Evolutionary conservation across 2,113 vertebrate species (phyloP), one percentile per base, ranked within the genome.

Genomic region (Tiliqua scincoides): DNA sequence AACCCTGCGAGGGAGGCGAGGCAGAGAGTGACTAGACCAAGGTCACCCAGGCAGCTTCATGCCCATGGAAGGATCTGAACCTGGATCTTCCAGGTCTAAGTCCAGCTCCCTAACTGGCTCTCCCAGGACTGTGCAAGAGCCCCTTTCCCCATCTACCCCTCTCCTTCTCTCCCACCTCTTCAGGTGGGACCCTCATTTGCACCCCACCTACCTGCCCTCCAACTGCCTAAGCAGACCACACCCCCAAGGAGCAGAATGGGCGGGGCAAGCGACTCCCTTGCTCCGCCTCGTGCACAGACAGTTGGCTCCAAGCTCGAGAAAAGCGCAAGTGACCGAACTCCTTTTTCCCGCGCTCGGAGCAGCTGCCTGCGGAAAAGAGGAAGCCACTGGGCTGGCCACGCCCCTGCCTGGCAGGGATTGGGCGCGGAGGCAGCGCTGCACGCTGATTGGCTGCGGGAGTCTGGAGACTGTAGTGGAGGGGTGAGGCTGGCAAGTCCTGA

Each of bases 281-380:
- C 9, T 12, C 3, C 77, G 30, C 21, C 72, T 27, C 61, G 30
- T 18, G 43, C 61, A 12, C 15, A 23, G 71, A 9, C 75, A 32
- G 74, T 78, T 78, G 30, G 2, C 32, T 17, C 25, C 17, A 48
- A n/a, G 35, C 82, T 54, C 82, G 70, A 35, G 61, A 27, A 23
- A 32, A 11, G 1, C 2, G 5, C 17, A 48, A 43, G 9, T 17
- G 1, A 3, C 10, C 3, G 1, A 12, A 27, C 14, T 23, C n/a
- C 20, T 1, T 67, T 40, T 71, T 71, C 84, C 27, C 75, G 84
- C 63, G 75, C 52, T 57, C 73, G 2, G 17, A 57, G 54, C 11
- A 57, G 11, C 54, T 57, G 6, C 54, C 14, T 57, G 10, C 6
- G 17, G 17, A 57, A 57, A 57, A 57, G 4, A 35, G 18, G 1